Conservation (phyloP, 2,113 vertebrate genomes). For the Atrichornis clamosus region DNA sequence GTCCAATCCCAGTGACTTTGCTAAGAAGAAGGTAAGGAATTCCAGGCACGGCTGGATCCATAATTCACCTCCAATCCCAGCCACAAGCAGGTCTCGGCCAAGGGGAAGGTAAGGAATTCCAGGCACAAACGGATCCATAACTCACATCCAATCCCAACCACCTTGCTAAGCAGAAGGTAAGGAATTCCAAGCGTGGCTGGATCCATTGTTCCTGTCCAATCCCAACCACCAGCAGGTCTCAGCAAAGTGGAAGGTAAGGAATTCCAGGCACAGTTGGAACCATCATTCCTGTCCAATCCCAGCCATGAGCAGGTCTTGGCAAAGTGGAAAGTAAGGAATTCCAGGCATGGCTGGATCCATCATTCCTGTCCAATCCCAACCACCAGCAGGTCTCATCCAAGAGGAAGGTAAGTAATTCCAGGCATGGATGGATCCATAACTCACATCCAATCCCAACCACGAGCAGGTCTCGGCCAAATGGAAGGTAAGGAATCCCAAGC, state of each 20-base stretch:
- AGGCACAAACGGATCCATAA: fast-evolving
- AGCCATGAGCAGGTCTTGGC: too few relatives aligned
- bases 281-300: neutral
- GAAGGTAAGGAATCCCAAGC: neutral
- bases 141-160: too few relatives aligned
- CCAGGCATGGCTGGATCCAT: too few relatives aligned
- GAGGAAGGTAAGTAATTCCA: neutral
- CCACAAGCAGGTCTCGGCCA: neutral
- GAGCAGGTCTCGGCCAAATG: neutral
- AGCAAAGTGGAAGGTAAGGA: neutral
- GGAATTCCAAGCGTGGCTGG: neutral
- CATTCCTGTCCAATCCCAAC: too few relatives aligned
- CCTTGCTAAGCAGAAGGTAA: fast-evolving
- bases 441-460: neutral
- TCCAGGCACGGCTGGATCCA: fast-evolving
- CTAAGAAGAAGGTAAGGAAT: neutral
- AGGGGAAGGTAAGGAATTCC: neutral
- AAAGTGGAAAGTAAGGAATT: too few relatives aligned
- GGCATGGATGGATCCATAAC: neutral
- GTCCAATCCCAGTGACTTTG: neutral
- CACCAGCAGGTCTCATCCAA: too few relatives aligned
- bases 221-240: neutral
- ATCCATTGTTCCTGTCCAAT: neutral
- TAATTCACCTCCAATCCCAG: neutral
- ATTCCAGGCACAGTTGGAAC: neutral